Percentiles rank a stretch among this genome's conserved stretches.
phyloP scores from a whole-genome alignment of 2,797 vertebrate species.

The Podargus strigoides region DNA sequence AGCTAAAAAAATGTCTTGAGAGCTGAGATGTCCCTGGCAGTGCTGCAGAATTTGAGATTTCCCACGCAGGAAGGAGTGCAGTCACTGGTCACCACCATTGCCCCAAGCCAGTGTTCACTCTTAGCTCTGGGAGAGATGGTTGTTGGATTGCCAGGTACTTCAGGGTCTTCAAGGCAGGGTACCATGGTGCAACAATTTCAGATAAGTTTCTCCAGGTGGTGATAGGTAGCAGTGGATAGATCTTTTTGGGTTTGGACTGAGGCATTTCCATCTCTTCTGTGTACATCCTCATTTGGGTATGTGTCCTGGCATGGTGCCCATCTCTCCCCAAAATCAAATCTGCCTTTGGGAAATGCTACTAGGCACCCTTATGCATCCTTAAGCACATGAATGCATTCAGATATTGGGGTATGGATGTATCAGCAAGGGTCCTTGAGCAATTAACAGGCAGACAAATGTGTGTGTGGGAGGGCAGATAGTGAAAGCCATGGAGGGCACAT shows the following conservation, averaged over 20 bases:
- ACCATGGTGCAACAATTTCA: not conserved
- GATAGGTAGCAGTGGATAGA: not conserved
- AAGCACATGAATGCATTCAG: not conserved
- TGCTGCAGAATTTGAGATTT: not conserved
- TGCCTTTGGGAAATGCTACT: not conserved
- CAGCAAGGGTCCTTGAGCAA: not conserved
- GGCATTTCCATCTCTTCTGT: rapidly evolving
- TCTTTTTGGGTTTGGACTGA: not conserved
- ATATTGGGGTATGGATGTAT: not conserved
- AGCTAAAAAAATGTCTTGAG: not conserved
- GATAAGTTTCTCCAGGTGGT: not conserved
- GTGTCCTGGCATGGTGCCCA: rapidly evolving
- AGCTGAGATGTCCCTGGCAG: not conserved
- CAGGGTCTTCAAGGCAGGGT: not conserved
- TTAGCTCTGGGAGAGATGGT: not conserved
- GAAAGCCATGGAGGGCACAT: not conserved
- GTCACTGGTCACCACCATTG: rapidly evolving
- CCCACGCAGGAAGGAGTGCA: not conserved
- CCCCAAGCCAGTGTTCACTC: not conserved
- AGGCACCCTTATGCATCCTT: not conserved
- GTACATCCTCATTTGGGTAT: rapidly evolving
- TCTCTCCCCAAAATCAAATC: not conserved
- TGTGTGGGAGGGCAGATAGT: not conserved
- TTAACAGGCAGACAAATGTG: not conserved
- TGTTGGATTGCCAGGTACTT: not conserved